phyloP scores from a whole-genome alignment of 64 coral and sea anemone genomes.

The Porites australiensis region DNA sequence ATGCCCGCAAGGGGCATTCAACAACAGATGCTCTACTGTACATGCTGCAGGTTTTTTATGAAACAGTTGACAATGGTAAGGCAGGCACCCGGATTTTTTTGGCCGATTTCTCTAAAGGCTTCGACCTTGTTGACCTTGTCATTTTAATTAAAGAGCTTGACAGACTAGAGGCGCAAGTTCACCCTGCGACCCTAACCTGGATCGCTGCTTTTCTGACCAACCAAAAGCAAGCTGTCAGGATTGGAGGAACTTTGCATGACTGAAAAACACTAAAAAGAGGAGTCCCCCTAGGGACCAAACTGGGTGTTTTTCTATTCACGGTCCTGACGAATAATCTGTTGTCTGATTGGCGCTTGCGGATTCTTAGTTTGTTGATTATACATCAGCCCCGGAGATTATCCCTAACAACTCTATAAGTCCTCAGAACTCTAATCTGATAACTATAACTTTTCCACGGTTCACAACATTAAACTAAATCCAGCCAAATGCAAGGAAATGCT shows the following conservation, averaged over 20 bases:
- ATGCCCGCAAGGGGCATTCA: conserved; percentile 22
- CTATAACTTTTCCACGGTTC: conserved; percentile 1
- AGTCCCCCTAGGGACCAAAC: conserved; percentile 27
- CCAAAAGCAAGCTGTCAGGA: conserved; percentile 27
- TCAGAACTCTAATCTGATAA: conserved; percentile 14
- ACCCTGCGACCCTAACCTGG: background rate
- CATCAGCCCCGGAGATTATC: background rate
- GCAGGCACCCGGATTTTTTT: background rate
- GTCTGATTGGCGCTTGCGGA: background rate
- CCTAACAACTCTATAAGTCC: conserved; percentile 28
- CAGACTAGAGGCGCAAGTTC: background rate
- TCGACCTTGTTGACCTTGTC: background rate
- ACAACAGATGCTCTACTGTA: conserved; percentile 30
- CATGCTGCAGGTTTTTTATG: background rate
- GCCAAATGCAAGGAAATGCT: conserved; percentile 65
- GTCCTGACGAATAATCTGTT: conserved; percentile 30
- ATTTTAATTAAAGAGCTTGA: background rate
- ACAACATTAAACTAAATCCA: conserved; percentile 42
- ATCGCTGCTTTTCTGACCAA: conserved; percentile 5
- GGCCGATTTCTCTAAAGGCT: background rate
- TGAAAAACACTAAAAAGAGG: conserved; percentile 13
- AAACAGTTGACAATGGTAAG: background rate
- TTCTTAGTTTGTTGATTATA: conserved; percentile 2
- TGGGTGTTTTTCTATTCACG: conserved; percentile 27
- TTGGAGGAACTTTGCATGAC: background rate